These are phyloP conservation scores for Castor canadensis DNA, from an alignment of 2,113 vertebrate species.

Conservation along the genomic window DNA sequence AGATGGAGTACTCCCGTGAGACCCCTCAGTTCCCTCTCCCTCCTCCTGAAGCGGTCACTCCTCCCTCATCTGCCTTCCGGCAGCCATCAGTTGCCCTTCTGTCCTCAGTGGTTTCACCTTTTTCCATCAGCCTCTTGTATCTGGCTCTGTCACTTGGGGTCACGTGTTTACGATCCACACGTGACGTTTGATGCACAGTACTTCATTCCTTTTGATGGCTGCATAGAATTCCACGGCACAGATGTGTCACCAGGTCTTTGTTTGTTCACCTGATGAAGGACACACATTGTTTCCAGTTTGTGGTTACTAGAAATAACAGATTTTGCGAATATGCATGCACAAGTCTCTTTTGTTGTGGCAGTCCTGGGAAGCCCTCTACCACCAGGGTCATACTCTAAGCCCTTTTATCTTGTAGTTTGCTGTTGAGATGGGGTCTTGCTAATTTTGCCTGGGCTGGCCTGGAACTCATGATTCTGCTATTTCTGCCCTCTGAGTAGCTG, in stretches of 20 bases:
- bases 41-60: background rate
- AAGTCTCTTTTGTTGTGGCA: background rate
- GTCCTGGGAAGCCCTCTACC: no score
- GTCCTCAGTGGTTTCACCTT: background rate
- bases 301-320: background rate
- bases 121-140: background rate
- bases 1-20: background rate
- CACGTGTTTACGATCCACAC: background rate
- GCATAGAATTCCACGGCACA: background rate
- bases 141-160: background rate
- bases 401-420: no score
- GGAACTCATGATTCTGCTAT: no score
- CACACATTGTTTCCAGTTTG: background rate
- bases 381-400: no score
- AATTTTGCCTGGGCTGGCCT: no score
- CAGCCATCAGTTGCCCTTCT: background rate
- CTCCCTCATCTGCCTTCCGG: background rate
- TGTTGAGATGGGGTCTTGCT: no score
- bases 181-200: background rate
- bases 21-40: background rate
- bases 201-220: background rate
- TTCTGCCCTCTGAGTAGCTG: no score
- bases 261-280: background rate
- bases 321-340: background rate
- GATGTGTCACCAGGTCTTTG: background rate